Percentiles rank a stretch among this genome's conserved stretches.
Conservation (phyloP, 2,113 vertebrate genomes). For the Rostratula benghalensis region DNA sequence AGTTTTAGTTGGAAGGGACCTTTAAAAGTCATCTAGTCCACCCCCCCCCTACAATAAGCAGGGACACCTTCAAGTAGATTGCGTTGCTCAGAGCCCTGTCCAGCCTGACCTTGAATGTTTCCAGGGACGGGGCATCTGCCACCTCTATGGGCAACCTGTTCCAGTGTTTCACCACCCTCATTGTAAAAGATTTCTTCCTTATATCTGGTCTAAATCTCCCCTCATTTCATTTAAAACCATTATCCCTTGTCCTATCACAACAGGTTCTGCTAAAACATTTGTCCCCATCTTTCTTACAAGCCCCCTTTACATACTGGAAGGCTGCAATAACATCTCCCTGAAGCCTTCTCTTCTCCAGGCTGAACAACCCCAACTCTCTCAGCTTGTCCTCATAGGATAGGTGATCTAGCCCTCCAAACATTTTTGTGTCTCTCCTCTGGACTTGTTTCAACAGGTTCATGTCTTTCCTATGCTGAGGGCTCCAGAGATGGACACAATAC, state of each 20-base stretch:
- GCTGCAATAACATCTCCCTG: neutral
- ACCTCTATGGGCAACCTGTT: neutral
- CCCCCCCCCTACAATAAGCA: neutral
- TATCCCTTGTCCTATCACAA: neutral
- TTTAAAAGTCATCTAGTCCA: neutral
- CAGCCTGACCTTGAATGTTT: neutral
- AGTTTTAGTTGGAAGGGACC: neutral
- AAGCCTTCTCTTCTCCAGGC: neutral
- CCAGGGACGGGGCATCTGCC: neutral
- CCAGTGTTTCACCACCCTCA: neutral
- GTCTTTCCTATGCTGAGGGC: neutral
- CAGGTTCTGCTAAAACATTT: neutral
- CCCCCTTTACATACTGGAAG: neutral
- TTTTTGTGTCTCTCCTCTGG: neutral
- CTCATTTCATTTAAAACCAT: neutral
- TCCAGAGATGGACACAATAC: neutral
- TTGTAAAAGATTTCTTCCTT: neutral
- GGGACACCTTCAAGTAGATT: neutral
- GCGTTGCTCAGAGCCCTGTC: neutral
- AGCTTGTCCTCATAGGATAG: neutral
- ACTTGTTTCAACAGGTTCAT: neutral
- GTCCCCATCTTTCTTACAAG: neutral
- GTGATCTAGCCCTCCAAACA: neutral
- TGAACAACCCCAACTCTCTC: neutral
- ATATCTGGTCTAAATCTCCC: neutral